Evolutionary conservation across 1,140 invertebrate species (phyloP).

Genomic region (Hermetia illucens): DNA sequence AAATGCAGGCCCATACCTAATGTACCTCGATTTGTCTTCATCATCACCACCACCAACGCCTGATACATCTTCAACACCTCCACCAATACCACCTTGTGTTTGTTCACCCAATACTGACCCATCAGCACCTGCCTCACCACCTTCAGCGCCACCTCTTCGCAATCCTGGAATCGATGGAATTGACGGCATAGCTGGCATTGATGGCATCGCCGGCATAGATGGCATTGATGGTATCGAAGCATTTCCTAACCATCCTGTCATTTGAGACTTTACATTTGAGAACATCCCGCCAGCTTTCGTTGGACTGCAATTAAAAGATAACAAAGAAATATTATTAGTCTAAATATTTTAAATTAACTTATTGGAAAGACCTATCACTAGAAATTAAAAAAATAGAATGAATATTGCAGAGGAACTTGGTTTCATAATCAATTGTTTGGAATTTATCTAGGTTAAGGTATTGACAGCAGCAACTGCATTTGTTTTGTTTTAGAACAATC

Average conservation of each 20-base stretch:
- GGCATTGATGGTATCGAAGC: constrained; percentile 27
- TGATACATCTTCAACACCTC: constrained; percentile 32
- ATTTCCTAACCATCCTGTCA: constrained; percentile 57
- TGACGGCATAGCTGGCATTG: constrained; percentile 28
- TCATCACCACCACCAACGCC: constrained; percentile 49
- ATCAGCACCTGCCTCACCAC: constrained; percentile 28
- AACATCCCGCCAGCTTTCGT: constrained; percentile 58
- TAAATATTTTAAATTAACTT: too few species aligned
- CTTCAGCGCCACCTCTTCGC: constrained; percentile 37
- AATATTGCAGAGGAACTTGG: too few species aligned
- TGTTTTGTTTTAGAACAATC: too few species aligned
- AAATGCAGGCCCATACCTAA: constrained; percentile 40
- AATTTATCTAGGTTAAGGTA: too few species aligned
- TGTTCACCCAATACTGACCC: constrained; percentile 25
- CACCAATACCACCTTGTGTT: constrained; percentile 28
- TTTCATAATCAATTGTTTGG: too few species aligned
- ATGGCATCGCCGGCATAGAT: constrained; percentile 18
- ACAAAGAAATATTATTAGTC: background rate
- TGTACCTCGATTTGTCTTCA: constrained; percentile 68
- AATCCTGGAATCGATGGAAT: constrained; percentile 48
- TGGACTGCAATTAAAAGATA: constrained; percentile 33
- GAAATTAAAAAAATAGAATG: too few species aligned
- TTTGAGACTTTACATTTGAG: constrained; percentile 65
- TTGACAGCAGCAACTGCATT: too few species aligned
- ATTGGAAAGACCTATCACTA: too few species aligned